Conservation (phyloP, 1,140 invertebrate species). For the Gryllus bimaculatus region DNA sequence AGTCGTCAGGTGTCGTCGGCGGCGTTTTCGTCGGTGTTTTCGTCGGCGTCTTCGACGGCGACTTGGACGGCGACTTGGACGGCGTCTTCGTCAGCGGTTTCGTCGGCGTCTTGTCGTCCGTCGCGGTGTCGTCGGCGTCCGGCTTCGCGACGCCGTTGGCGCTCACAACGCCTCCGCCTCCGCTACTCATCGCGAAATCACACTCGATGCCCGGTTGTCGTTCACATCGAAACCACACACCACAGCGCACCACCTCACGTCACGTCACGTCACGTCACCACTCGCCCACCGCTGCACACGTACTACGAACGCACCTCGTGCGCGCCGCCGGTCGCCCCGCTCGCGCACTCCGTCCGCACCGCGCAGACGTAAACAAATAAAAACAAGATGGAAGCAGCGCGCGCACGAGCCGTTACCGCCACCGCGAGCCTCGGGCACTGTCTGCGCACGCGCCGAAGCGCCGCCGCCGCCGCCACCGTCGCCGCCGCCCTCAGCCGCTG, state of each 20-base stretch:
- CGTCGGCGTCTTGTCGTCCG: too few relatives aligned
- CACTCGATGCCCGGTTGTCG: too few relatives aligned
- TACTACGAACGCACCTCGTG: background rate
- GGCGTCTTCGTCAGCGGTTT: background rate
- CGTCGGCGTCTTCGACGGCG: background rate
- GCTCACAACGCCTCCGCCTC: background rate
- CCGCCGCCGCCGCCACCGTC: too few relatives aligned
- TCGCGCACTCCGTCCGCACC: background rate
- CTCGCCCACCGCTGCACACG: background rate
- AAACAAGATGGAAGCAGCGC: background rate
- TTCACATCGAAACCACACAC: too few relatives aligned
- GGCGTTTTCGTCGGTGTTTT: background rate
- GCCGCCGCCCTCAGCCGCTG: background rate
- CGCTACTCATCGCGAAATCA: background rate
- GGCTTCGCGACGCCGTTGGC: background rate
- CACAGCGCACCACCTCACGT: background rate
- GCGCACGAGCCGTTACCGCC: background rate
- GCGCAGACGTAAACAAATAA: conserved; percentile 4
- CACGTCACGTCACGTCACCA: background rate
- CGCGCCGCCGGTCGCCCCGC: too few relatives aligned
- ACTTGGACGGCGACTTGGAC: background rate
- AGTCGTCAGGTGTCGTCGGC: background rate
- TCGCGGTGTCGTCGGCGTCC: background rate
- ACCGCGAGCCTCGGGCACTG: too few relatives aligned
- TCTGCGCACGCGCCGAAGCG: background rate